Conservation (phyloP, 2,113 vertebrate species). For the Pantherophis guttatus region DNA sequence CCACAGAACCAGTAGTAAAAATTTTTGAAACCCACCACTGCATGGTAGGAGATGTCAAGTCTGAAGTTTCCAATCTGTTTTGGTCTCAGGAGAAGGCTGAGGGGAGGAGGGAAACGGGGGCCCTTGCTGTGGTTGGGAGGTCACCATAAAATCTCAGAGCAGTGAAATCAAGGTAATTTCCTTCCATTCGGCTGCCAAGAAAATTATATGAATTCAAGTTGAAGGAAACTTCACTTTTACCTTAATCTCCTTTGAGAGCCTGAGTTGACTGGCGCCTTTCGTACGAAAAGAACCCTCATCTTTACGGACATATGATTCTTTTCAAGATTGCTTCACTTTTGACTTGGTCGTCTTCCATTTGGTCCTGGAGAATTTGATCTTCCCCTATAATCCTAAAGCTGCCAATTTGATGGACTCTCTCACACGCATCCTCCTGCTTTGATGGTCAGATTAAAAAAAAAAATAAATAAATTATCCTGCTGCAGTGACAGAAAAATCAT, state of each 20-base stretch:
- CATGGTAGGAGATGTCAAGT: not conserved
- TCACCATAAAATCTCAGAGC: not conserved
- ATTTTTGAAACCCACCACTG: too few relatives aligned
- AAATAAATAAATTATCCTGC: slow-evolving; percentile 48
- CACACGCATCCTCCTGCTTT: slow-evolving; percentile 50
- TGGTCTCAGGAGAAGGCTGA: not conserved
- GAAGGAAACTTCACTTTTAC: not conserved
- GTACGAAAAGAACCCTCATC: slow-evolving; percentile 28
- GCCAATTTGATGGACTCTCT: slow-evolving; percentile 31
- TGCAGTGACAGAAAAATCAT: slow-evolving; percentile 7
- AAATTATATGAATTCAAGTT: not conserved
- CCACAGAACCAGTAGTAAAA: too few relatives aligned
- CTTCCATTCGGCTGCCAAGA: not conserved
- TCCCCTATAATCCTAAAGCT: slow-evolving; percentile 45
- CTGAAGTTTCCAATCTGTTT: not conserved
- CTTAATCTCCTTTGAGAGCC: not conserved
- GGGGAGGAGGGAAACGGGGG: not conserved
- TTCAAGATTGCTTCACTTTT: slow-evolving; percentile 29
- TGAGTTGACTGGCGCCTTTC: not conserved
- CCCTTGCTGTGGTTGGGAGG: not conserved
- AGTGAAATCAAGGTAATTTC: not conserved
- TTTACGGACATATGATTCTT: not conserved
- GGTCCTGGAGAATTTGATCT: slow-evolving; percentile 37
- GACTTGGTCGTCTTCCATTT: slow-evolving; percentile 31
- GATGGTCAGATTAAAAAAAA: slow-evolving; percentile 45